Evolutionary conservation across 2,797 vertebrate genomes (phyloP), one percentile per base, ranked within the genome.

Genomic region (Perodicticus potto): DNA sequence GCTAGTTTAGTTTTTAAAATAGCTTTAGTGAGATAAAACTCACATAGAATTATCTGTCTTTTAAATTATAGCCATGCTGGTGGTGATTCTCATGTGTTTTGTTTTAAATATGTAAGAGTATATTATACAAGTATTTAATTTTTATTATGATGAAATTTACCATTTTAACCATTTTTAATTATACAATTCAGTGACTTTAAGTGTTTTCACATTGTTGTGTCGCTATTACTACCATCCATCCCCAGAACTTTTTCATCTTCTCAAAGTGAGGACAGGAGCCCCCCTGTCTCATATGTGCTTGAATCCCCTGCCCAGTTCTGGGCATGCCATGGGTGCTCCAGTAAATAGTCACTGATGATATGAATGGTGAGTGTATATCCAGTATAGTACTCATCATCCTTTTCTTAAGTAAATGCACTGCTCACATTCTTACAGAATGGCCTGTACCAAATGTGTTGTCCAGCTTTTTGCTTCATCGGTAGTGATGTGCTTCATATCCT

Each of bases 251-350:
- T 55, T 55, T 55, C 14, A 55, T 55, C 53, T 55, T 55, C 53
- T 55, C 53, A 55, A 55, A 55, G 16, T 29, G 12, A 37, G 27
- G 29, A 29, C 45, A 3, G 49, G 34, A 43, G 20, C 43, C 43
- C 37, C 20, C 27, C 53, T 20, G 0, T 88, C 13, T 5, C 14
- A 0, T 25, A 40, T 27, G 34, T 1, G 3, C 0, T 1, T 2
- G 45, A 2, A 1, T 1, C 7, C 13, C 0, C 32, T 17, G 5
- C 2, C 1, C 20, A 61, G 27, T 9, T 14, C 13, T 9, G 9
- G 11, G 19, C 0, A 19, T 19, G 0, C 8, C 20, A 17, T 3
- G 3, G 1, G 5, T 23, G 70, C 32, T 84, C 3, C 3, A 45
- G 49, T 55, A 22, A 32, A 0, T 7, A 12, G 0, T n/a, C 25